These are phyloP conservation scores for Lichenostomus cassidix DNA, from an alignment of 2,113 vertebrate genomes.

Conservation along the genomic window DNA sequence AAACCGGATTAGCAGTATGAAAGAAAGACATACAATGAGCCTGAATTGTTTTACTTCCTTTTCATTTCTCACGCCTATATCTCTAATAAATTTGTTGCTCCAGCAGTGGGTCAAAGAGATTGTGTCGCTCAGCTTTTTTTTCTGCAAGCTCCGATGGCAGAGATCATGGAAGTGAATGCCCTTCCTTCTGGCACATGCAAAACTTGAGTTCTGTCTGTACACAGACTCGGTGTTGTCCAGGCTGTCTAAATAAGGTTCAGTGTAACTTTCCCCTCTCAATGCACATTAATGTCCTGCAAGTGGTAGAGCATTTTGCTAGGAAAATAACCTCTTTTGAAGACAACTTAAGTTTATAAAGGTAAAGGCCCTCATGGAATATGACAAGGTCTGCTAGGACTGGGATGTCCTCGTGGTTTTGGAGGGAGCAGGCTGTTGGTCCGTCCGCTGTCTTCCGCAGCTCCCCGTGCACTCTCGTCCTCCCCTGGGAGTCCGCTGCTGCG, in stretches of 20 bases:
- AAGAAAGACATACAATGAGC: constrained; percentile 83
- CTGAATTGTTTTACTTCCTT: constrained; percentile 85
- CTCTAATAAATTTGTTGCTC: constrained; percentile 84
- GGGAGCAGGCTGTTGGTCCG: neutral
- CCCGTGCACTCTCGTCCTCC: neutral
- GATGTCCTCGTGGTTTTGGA: neutral
- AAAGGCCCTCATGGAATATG: neutral
- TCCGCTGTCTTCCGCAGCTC: neutral
- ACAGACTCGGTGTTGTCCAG: neutral
- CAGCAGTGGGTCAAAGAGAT: constrained; percentile 79
- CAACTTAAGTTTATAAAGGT: neutral
- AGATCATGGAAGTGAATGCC: constrained; percentile 57
- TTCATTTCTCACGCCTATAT: constrained; percentile 83
- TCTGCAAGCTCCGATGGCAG: constrained; percentile 45
- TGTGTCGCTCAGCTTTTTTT: constrained; percentile 63
- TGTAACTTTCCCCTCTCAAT: neutral
- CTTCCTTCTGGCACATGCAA: constrained; percentile 61
- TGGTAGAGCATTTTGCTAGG: neutral
- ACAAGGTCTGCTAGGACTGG: neutral
- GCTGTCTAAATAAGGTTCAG: neutral
- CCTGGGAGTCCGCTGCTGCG: neutral
- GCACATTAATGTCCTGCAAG: neutral
- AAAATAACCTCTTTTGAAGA: neutral
- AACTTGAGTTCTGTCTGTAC: constrained; percentile 3
- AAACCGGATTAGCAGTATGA: constrained; percentile 85